Evolutionary conservation across 2,888 invertebrate genomes (phyloP), one percentile per base, ranked within the genome.

Genomic region (Pseudococcus longispinus): DNA sequence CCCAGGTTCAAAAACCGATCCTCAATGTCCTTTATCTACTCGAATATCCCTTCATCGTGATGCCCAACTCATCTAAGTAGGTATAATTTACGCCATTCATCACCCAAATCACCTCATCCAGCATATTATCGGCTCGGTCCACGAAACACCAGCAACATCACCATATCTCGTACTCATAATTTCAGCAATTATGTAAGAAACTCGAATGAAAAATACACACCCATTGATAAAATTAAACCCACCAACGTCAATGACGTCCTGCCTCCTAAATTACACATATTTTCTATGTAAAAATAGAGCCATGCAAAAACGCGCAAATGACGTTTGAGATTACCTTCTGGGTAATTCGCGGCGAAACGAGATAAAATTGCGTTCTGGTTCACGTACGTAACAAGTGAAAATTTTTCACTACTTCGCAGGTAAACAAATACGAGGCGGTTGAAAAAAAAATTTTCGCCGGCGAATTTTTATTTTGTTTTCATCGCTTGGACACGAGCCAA

Each of bases 401-500:
- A 70, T 32, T 70, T 70, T 70, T 29, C 37, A 37, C 37, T 55
- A 23, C 9, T 18, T 26, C 70, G 29, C 70, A 70, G 70, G 70
- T 70, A 70, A 70, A 70, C 70, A 70, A 70, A 70, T 70, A 70
- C 32, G 29, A 70, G 70, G 70, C 70, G 70, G 70, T 70, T 26
- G 29, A 70, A 70, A 70, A 70, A 65, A 70, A 80, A 37, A 80
- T 74, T 74, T n/a, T 37, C 26, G 26, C 77, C 77, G 70, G 77
- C 77, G 77, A 80, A 80, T 80, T 80, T 80, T 42, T 80, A 20
- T 60, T 60, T 42, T 80, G 60, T 60, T 60, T 60, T 60, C 60
- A 60, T 80, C 77, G n/a, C 42, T 60, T 84, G 84, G 84, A 84
- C n/a, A 20, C 32, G 37, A 84, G 84, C 84, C 84, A 84, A 84